A percentile compares a stretch with the other conserved stretches of the same genome.
phyloP scores from a whole-genome alignment of 2,113 vertebrate genomes.

The Apodemus speciosus region DNA sequence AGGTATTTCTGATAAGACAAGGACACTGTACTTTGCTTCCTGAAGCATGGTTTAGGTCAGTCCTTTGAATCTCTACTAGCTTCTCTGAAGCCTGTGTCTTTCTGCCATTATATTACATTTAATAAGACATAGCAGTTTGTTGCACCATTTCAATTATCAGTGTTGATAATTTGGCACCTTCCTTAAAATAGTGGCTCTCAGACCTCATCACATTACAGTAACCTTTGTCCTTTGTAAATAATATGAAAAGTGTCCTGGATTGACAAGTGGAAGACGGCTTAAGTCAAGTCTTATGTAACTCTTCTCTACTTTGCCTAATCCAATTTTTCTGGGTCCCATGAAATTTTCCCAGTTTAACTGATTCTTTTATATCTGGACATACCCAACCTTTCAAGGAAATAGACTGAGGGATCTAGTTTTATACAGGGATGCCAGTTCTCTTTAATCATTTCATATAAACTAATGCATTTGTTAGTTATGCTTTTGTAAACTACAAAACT shows the following conservation, averaged over 20 bases:
- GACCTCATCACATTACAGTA: background rate
- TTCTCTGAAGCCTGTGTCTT: conserved; percentile 26
- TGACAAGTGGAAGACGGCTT: background rate
- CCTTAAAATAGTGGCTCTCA: background rate
- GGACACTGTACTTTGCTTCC: background rate
- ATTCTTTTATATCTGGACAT: background rate
- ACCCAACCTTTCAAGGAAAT: background rate
- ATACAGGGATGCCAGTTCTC: background rate
- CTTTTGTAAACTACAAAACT: conserved; percentile 22
- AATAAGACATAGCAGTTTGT: background rate
- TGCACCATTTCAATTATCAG: background rate
- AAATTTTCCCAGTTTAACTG: background rate
- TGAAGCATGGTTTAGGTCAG: background rate
- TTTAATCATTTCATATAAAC: background rate
- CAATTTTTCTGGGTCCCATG: background rate
- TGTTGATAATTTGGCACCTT: background rate
- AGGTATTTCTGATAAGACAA: background rate
- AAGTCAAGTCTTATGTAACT: background rate
- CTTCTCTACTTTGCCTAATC: background rate
- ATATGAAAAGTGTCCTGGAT: background rate
- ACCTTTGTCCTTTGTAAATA: conserved; percentile 41
- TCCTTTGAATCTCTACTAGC: conserved; percentile 21
- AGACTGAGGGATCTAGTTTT: background rate
- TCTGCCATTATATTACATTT: background rate
- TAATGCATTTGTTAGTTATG: background rate